Percentiles rank a stretch among this genome's conserved stretches.
These are phyloP conservation scores for Platysteira castanea DNA, from an alignment of 2,113 vertebrate species.

Conservation along the genomic window DNA sequence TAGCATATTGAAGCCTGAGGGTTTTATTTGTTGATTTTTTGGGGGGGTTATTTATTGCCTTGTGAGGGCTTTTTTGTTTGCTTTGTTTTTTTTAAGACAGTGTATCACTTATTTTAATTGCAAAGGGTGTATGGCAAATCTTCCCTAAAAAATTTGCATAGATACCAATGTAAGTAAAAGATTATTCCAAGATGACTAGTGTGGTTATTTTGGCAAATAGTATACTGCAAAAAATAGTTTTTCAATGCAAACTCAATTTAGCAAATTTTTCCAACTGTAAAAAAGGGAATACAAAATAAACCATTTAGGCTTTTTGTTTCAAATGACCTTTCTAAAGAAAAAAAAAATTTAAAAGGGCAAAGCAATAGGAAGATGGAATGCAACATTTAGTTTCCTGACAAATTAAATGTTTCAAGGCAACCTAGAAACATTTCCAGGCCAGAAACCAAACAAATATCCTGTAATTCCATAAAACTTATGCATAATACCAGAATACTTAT, in stretches of 20 bases:
- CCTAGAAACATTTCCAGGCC: conserved; percentile 14
- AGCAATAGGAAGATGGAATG: conserved; percentile 22
- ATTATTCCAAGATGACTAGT: background rate
- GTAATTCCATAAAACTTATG: background rate
- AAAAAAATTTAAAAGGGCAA: background rate
- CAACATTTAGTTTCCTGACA: conserved; percentile 18
- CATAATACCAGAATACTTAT: background rate
- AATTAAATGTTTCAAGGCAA: conserved; percentile 26
- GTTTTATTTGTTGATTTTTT: background rate
- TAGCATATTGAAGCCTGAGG: background rate
- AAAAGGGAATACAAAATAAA: background rate
- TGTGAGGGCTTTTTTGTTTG: background rate
- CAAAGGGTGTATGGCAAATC: background rate
- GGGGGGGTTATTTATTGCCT: background rate
- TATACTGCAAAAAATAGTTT: background rate
- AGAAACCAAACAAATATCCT: conserved; percentile 28
- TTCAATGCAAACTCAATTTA: background rate
- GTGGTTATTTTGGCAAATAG: conserved; percentile 2
- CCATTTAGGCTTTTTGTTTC: conserved; percentile 19
- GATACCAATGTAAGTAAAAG: background rate
- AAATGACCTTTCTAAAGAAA: background rate
- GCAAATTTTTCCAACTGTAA: background rate
- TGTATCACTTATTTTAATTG: background rate
- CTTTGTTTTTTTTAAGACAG: background rate
- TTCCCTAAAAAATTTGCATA: background rate